phyloP scores from a whole-genome alignment of 2,797 vertebrate species.

The Nothura maculosa region DNA sequence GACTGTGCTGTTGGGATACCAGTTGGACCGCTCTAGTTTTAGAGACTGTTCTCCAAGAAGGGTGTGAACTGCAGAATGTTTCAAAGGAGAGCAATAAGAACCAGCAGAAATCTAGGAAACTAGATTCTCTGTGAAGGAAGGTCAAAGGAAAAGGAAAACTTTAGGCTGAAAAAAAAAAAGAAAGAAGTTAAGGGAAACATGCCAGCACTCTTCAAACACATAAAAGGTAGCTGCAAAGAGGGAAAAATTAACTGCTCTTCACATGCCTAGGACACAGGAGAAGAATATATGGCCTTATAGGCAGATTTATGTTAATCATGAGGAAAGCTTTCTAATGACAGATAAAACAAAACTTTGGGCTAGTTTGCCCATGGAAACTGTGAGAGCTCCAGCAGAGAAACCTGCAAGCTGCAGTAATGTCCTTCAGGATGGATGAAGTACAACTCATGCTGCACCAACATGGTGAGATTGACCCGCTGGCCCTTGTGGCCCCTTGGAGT shows the following conservation, averaged over 20 bases:
- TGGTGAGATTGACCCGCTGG: not conserved
- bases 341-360: not conserved
- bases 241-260: not conserved
- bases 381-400: not conserved
- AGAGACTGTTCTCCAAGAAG: not conserved
- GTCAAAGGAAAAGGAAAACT: not conserved
- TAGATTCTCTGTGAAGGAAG: not conserved
- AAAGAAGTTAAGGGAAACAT: not conserved
- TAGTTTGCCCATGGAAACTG: not conserved
- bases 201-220: not conserved
- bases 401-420: not conserved
- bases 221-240: not conserved
- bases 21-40: not conserved
- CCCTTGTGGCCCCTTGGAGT: not conserved
- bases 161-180: not conserved
- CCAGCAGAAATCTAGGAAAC: not conserved
- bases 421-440: not conserved
- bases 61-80: not conserved
- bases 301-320: not conserved
- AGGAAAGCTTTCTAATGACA: not conserved
- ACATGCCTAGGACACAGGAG: not conserved
- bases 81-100: not conserved
- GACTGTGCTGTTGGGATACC: not conserved
- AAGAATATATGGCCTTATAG: not conserved
- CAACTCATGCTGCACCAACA: not conserved